A percentile compares a stretch with the other conserved stretches of the same genome.
Evolutionary conservation across 2,113 vertebrate species (phyloP).

Genomic region (Rhombomys opimus): DNA sequence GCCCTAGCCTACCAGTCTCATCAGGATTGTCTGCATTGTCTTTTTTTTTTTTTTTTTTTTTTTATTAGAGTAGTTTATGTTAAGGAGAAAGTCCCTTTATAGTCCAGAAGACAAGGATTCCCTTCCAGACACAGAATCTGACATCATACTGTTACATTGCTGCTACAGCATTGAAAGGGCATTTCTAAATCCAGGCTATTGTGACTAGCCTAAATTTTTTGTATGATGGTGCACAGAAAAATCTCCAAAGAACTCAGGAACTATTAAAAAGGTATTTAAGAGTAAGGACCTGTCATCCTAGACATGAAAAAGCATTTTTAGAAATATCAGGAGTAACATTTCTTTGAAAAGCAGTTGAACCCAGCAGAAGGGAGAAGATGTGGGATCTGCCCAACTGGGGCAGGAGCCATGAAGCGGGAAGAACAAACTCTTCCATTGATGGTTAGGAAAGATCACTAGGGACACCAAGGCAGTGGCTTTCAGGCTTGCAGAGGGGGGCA

Average conservation of each 20-base stretch:
- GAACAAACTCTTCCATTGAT: not conserved
- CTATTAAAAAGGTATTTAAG: not conserved
- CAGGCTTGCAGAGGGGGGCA: not conserved
- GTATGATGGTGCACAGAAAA: not conserved
- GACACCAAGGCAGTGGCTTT: not conserved
- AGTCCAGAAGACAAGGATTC: not conserved
- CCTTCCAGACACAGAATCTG: not conserved
- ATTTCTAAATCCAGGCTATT: not conserved
- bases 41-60: conserved; percentile 17
- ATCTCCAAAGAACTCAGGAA: not conserved
- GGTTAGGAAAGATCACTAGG: not conserved
- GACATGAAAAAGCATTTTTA: not conserved
- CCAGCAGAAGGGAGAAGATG: not conserved
- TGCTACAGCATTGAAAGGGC: not conserved
- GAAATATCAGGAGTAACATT: not conserved
- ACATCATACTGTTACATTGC: not conserved
- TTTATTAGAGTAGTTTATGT: not conserved
- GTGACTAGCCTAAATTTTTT: not conserved
- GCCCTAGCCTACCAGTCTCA: no score
- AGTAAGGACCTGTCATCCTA: not conserved
- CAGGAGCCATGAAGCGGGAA: not conserved
- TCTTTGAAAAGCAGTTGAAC: not conserved
- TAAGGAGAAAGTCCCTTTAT: not conserved
- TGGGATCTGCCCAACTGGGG: not conserved
- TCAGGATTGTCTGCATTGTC: no score